A percentile compares a stretch with the other conserved stretches of the same genome.
Conservation (phyloP, 1,140 invertebrate species). For the Apis mellifera region Amel_HAv3.1 CM009931.2:18898001-18898500, state of each 20-base stretch:
- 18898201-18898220: slow-evolving; percentile 57
- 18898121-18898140: not conserved
- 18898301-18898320: no score
- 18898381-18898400: no score
- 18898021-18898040: not conserved
- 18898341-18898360: no score
- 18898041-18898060: not conserved
- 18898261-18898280: not conserved
- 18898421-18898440: not conserved
- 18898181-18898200: slow-evolving; percentile 34
- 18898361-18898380: no score
- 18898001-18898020: not conserved
- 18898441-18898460: not conserved
- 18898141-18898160: not conserved
- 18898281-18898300: no score
- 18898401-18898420: not conserved
- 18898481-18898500: slow-evolving; percentile 6
- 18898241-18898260: slow-evolving; percentile 38
- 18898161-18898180: not conserved
- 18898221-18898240: slow-evolving; percentile 38
- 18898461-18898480: not conserved
- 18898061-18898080: not conserved
- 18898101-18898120: not conserved
- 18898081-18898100: not conserved
- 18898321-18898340: not conserved